phyloP scores from a whole-genome alignment of 37 sponge, comb jelly and placozoan genomes.

The Theonella swinhoei region DNA sequence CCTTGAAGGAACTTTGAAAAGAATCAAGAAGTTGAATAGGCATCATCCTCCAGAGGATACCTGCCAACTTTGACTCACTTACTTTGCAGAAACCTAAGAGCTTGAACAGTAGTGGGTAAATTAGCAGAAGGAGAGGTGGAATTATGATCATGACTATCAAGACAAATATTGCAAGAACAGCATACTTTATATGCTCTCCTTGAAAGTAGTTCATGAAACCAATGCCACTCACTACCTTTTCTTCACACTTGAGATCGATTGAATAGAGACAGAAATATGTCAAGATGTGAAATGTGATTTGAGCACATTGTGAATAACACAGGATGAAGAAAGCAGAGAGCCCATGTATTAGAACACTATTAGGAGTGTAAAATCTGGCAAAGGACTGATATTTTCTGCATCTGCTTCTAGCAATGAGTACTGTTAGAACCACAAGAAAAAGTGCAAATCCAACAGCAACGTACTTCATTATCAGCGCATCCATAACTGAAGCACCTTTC shows the following conservation, averaged over 20 bases:
- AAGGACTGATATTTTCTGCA: neutral
- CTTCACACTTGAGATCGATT: neutral
- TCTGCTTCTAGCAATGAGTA: neutral
- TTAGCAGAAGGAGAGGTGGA: neutral
- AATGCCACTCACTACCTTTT: neutral
- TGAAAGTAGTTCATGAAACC: neutral
- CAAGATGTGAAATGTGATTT: neutral
- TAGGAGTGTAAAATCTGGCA: neutral
- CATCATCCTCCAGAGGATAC: neutral
- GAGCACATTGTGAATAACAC: neutral
- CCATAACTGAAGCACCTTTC: neutral
- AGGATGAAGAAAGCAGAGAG: neutral
- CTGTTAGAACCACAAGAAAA: neutral
- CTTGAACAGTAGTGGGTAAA: neutral
- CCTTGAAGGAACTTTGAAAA: conserved; percentile 5
- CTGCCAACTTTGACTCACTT: neutral
- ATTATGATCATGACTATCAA: neutral
- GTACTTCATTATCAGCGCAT: neutral
- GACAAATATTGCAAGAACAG: neutral
- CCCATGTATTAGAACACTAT: neutral
- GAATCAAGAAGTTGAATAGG: neutral
- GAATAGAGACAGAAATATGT: neutral
- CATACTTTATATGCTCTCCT: neutral
- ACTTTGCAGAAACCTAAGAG: neutral
- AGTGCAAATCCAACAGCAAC: neutral